These are phyloP conservation scores for Drosophila cognata DNA, from an alignment of 2,888 invertebrate species.

Conservation along the genomic window DNA sequence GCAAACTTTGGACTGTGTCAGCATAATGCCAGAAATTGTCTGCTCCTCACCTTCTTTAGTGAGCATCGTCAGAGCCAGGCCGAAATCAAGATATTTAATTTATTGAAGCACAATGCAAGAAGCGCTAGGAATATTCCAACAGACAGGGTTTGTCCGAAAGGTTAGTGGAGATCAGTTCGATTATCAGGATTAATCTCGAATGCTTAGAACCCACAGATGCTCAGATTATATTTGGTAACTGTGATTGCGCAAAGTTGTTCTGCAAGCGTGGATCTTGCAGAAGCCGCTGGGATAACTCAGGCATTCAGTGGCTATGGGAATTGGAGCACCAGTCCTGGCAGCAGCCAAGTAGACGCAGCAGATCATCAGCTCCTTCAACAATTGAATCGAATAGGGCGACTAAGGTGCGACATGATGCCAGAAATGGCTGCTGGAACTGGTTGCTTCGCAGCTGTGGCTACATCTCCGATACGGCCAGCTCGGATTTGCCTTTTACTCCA, in stretches of 20 bases:
- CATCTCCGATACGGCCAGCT: slow-evolving; percentile 27
- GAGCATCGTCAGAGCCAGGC: slow-evolving; percentile 30
- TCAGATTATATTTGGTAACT: slow-evolving; percentile 72
- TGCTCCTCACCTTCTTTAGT: slow-evolving; percentile 20
- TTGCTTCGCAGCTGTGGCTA: slow-evolving; percentile 36
- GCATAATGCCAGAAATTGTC: slow-evolving; percentile 15
- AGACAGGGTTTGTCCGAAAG: neutral
- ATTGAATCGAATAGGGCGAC: neutral
- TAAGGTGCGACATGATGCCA: neutral
- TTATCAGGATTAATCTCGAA: neutral
- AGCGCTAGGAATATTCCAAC: slow-evolving; percentile 5
- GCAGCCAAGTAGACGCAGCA: neutral
- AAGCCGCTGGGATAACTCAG: slow-evolving; percentile 66
- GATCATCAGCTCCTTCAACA: neutral
- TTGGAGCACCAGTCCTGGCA: slow-evolving; percentile 49
- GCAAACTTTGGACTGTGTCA: slow-evolving; percentile 20
- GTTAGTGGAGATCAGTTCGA: slow-evolving; percentile 1
- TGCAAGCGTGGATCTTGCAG: neutral
- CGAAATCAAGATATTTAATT: slow-evolving; percentile 41
- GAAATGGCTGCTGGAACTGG: slow-evolving; percentile 43
- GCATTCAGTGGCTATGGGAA: slow-evolving; percentile 73
- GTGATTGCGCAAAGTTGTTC: slow-evolving; percentile 23
- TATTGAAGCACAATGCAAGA: slow-evolving; percentile 33
- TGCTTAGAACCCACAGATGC: slow-evolving; percentile 57
- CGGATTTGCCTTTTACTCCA: slow-evolving; percentile 18